Base-by-base conservation (phyloP, 2,888 invertebrate species). In the Tetranychus piercei region DNA sequence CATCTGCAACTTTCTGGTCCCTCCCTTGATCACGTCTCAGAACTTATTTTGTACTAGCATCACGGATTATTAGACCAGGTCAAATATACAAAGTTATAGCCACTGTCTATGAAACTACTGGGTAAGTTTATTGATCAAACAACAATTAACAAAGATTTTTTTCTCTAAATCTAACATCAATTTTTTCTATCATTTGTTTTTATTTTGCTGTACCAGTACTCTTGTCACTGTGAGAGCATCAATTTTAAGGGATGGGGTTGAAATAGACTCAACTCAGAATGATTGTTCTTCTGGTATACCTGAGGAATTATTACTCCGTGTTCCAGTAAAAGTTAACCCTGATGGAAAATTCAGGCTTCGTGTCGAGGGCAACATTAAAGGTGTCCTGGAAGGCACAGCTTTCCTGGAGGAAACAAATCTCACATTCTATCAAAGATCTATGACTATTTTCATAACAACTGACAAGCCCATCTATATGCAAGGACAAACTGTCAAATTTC, bases 401-500 rank as follows among this genome's bases (percentile, higher is more conserved):
- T 96, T 96, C 82, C 84, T 88, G 71, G 95, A 96, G 81, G 93
- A 94, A 81, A 92, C 93, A 0, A 84, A 87, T 76, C 85, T 96
- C 18, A 85, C 86, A 1, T 96, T 94, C 84, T 92, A 91, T 0
- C 89, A 89, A 79, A 86, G 94, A 66, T 92, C 94, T 73, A 91
- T 94, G 89, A 94, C 95, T 0, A 91, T 95, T 77, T 94, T 95
- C 82, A 90, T 96, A 78, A 94, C 94, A 83, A 88, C 92, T 80
- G 94, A 95, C 82, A 94, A 94, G 81, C 95, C 95, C 0, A 88
- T 94, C 6, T 96, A 96, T 81, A 93, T 89, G 88, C 94, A 95
- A 82, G 89, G 90, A 6, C 91, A 95, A 82, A 90, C 86, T 75
- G 88, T 89, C 89, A 87, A 88, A 75, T 94, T 96, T 82, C 88